phyloP scores from a whole-genome alignment of 2,888 invertebrate species.

The Arctia plantaginis region DNA sequence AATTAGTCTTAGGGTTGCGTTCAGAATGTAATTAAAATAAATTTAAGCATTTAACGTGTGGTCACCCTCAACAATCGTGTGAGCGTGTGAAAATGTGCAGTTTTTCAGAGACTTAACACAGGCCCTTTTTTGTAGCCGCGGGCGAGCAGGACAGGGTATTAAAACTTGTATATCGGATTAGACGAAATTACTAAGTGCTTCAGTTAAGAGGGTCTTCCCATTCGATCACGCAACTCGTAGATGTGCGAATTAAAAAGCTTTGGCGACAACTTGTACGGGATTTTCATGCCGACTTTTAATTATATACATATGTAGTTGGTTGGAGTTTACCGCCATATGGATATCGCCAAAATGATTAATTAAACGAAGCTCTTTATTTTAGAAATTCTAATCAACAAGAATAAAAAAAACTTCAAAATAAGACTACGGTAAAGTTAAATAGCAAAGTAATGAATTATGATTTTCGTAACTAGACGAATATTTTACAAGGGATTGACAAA shows the following conservation, averaged over 20 bases:
- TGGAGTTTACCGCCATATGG: background rate
- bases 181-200: constrained; percentile 84
- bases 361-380: background rate
- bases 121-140: constrained; percentile 82
- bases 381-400: background rate
- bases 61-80: constrained; percentile 43
- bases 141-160: constrained; percentile 76
- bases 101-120: constrained; percentile 75
- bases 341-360: background rate
- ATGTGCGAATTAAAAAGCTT: constrained; percentile 51
- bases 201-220: constrained; percentile 69
- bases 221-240: constrained; percentile 31
- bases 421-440: background rate
- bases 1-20: too few species aligned
- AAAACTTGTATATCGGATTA: constrained; percentile 85
- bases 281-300: constrained; percentile 21
- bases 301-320: background rate
- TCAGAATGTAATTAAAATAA: background rate
- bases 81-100: constrained; percentile 83
- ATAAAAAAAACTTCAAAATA: too few species aligned
- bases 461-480: background rate
- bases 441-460: background rate
- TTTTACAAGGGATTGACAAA: background rate
- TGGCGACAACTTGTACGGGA: constrained; percentile 30
- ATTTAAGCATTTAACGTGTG: background rate